Base-by-base conservation (phyloP, 2,113 vertebrate genomes). In the Asarcornis scutulata region DNA sequence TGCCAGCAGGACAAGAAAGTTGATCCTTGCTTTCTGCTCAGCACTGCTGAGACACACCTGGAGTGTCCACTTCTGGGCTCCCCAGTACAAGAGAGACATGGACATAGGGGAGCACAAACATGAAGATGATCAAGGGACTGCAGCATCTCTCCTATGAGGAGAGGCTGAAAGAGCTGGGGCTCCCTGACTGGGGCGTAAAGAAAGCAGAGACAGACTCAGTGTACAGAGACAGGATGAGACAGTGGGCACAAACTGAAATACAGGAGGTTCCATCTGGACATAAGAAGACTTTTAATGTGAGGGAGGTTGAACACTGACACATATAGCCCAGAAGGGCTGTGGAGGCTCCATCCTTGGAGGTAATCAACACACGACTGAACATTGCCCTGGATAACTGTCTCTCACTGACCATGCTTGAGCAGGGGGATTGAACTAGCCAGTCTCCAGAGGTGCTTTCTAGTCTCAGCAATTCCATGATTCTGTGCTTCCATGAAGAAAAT, bases 331-430 rank as follows among this genome's bases (percentile, higher is more conserved):
- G 26, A 27, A 10, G 29, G 22, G 3, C 32, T 64, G 15, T 67
- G 79, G 31, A 31, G 11, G 74, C 14, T 60, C 29, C 34, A 17
- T 66, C 27, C 25, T 62, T 80, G 58, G 23, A 68, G 53, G 36
- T 2, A 11, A 38, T 59, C n/a, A 59, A 2, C 67, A 29, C 1
- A 1, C 7, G n/a, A 0, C 1, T 7, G 31, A 23, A n/a, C 7
- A 1, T 40, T 62, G 29, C 56, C 9, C 40, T 72, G 42, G 48
- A 58, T 26, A 48, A 63, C 6, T 17, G 55, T n/a, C 20, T 89
- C 25, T 66, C 3, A 3, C 25, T 53, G 36, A 67, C 13, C 4
- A 5, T 72, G 31, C 17, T 68, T 25, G 46, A 6, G 0, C 18
- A 69, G n/a, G 5, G 7, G 7, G 3, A 11, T 29, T 7, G 1